Conservation (phyloP, 2,888 invertebrate species). For the Hypercompe scribonia region DNA sequence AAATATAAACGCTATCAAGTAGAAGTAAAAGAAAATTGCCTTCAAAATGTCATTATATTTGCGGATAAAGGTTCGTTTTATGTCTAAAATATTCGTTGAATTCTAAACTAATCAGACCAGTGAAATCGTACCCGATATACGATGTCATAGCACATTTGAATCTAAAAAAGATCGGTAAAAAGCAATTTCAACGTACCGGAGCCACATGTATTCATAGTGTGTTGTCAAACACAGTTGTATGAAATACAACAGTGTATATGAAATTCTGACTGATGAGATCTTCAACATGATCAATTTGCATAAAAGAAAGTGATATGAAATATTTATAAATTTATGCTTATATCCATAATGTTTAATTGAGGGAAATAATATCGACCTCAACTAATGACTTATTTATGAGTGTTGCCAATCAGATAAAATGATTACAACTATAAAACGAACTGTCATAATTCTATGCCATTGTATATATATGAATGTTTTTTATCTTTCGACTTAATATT, state of each 20-base stretch:
- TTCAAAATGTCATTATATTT: neutral
- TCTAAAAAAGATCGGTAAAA: neutral
- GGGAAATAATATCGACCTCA: neutral
- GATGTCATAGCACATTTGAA: neutral
- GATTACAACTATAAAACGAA: neutral
- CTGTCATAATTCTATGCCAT: no score
- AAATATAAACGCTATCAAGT: neutral
- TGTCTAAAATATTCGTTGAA: neutral
- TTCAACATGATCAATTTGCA: conserved; percentile 5
- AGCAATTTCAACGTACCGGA: neutral
- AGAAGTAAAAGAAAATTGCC: neutral
- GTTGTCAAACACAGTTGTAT: neutral
- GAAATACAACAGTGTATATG: neutral
- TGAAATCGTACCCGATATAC: neutral
- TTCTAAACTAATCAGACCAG: neutral
- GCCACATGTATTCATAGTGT: neutral
- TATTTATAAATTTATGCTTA: neutral
- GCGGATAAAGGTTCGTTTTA: neutral
- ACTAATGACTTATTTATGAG: neutral
- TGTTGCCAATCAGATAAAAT: neutral
- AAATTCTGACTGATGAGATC: neutral
- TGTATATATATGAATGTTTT: no score
- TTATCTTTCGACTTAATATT: no score
- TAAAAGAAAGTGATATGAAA: conserved; percentile 11
- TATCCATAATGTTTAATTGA: neutral